Base-by-base conservation (phyloP, 2,888 invertebrate species). In the Balanococcus diminutus region DNA sequence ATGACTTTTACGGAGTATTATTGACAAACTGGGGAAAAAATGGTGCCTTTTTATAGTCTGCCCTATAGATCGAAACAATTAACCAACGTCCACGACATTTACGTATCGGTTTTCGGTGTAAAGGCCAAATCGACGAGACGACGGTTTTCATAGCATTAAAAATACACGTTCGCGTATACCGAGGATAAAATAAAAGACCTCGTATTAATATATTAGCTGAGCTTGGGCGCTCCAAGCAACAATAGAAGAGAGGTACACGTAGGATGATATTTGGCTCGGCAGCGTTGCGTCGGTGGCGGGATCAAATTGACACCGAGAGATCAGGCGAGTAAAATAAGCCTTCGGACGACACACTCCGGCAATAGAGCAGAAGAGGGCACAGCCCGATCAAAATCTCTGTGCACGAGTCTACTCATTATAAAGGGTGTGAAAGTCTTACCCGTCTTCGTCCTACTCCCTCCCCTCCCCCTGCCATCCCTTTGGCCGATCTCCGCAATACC, bases 371-470 rank as follows among this genome's bases (percentile, higher is more conserved):
- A 36, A 6, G 36, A 4, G 36, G 8, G 8, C 8, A 6, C 8
- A 6, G 36, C 28, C 8, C 84, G 84, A 84, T 84, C 72, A 25
- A 84, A 84, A 84, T 84, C 84, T 84, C 31, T n/a, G 84, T 36
- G 46, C 84, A 84, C 84, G 84, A 84, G 84, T 84, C 84, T 84
- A n/a, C 84, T 84, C 84, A 84, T 84, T 84, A 84, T 84, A 84
- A 84, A 84, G 84, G 84, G 84, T 84, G 84, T 84, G 84, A 84
- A 84, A 84, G 67, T 84, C 67, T 84, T 84, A 56, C 83, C 51
- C 56, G 19, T n/a, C 61, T 61, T 22, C 19, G 8, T 32, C 3
- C 8, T 6, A 6, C 22, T 72, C 72, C 22, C 28, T 72, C 16
- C 8, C n/a, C n/a, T n/a, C n/a, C n/a, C n/a, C n/a, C n/a, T n/a